A percentile compares a stretch with the other conserved stretches of the same genome.
phyloP scores from a whole-genome alignment of 2,797 vertebrate genomes.

The Calcarius lapponicus region DNA sequence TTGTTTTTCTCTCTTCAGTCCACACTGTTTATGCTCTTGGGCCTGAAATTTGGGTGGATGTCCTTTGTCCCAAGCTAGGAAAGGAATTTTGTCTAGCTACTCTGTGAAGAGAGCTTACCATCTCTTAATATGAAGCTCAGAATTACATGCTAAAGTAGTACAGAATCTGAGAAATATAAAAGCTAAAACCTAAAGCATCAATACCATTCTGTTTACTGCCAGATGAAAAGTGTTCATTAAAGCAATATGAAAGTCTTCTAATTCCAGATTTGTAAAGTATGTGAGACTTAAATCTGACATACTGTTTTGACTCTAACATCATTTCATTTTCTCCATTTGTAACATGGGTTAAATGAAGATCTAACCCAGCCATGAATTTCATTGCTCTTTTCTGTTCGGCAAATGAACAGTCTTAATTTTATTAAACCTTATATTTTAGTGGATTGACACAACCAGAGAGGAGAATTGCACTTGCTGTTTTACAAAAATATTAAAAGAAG shows the following conservation, averaged over 20 bases:
- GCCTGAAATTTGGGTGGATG: neutral
- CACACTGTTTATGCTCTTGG: neutral
- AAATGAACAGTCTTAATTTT: neutral
- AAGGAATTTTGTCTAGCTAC: neutral
- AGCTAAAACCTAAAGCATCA: neutral
- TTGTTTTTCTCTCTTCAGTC: neutral
- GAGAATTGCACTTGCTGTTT: neutral
- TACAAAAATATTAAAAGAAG: neutral
- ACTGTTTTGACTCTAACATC: neutral
- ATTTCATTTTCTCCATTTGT: conserved; percentile 8
- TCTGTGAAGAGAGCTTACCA: neutral
- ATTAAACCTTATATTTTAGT: conserved; percentile 1
- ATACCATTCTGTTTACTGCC: neutral
- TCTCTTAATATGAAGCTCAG: neutral
- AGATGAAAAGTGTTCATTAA: neutral
- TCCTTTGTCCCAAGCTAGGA: neutral
- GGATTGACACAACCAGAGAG: neutral
- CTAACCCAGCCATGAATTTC: neutral
- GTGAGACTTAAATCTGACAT: neutral
- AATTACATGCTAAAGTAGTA: neutral
- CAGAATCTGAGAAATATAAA: neutral
- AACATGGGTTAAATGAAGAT: neutral
- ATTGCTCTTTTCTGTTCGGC: neutral
- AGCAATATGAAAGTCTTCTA: neutral
- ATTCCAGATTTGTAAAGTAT: conserved; percentile 5